Base-by-base conservation (phyloP, 2,113 vertebrate species). In the Saguinus midas region DNA sequence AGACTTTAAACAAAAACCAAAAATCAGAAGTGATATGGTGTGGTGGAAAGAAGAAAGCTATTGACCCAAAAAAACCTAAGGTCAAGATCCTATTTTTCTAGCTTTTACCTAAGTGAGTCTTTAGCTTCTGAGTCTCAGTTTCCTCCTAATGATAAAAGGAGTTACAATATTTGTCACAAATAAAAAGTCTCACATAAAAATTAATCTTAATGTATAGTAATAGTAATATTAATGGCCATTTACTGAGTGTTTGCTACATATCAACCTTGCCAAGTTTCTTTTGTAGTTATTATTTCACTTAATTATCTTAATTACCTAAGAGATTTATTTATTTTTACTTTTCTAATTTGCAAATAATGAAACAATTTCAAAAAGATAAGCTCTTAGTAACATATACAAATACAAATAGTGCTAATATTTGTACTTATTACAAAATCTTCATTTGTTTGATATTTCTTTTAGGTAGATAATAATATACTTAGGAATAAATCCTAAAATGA, bases 271-370 rank as follows among this genome's bases (percentile, higher is more conserved):
- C 58, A 58, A 11, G 32, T 70, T 68, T 92, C 57, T 78, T 89
- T 92, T 73, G n/a, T 64, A 66, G 43, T 72, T 70, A 83, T 40
- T 79, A 57, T 57, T 58, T 86, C 12, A 64, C 61, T 86, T 78
- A 57, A 43, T 79, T 45, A 80, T 84, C 20, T 91, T 84, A 78
- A 84, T 80, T 84, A 78, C 9, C 45, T 16, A 9, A 27, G 8
- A 68, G 4, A 52, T 75, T 81, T 4, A 1, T 58, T 76, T 94
- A 86, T 94, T 86, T 75, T 73, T 52, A 32, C 16, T 94, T 90
- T 94, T 32, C 43, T 72, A 87, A 93, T 92, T 79, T 90, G 4
- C 25, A 83, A 87, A 87, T 64, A 58, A 82, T 90, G 21, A 81
- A 82, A 73, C 23, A 20, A 2, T 88, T 95, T 96, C 45, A 84